phyloP scores from a whole-genome alignment of 2,888 invertebrate species.

The Andrena flavipes region DNA sequence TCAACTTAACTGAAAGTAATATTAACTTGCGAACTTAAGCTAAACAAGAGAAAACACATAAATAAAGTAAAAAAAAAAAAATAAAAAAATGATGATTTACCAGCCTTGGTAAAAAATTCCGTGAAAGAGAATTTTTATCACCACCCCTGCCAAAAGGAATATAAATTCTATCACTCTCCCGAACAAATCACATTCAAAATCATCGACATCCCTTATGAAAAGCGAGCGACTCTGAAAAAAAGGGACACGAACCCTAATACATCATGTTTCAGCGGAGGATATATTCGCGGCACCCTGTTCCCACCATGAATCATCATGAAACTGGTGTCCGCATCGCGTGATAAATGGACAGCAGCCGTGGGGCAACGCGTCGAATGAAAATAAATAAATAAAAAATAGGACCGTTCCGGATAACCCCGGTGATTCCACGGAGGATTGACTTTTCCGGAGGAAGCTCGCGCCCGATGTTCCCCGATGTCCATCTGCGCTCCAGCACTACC shows the following conservation, averaged over 20 bases:
- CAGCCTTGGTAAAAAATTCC: no score
- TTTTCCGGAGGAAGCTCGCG: not conserved
- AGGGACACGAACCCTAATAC: constrained; percentile 15
- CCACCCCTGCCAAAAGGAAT: not conserved
- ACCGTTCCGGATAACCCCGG: not conserved
- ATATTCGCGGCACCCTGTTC: not conserved
- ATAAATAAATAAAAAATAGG: constrained; percentile 29
- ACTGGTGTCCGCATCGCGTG: constrained; percentile 20
- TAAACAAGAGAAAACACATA: not conserved
- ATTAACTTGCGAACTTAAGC: no score
- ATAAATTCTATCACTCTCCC: not conserved
- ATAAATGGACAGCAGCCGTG: constrained; percentile 21
- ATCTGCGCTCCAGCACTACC: not conserved
- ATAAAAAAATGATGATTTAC: not conserved
- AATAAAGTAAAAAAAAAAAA: not conserved
- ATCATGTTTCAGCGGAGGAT: constrained; percentile 25
- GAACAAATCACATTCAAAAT: constrained; percentile 16
- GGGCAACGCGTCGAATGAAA: not conserved
- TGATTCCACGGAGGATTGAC: constrained; percentile 9
- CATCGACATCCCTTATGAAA: not conserved
- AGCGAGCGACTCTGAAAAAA: not conserved
- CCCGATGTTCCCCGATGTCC: not conserved
- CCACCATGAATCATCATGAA: constrained; percentile 16
- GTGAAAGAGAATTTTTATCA: not conserved
- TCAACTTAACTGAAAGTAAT: no score